phyloP scores from a whole-genome alignment of 2,888 invertebrate species.

The Cordilura impudica region DNA sequence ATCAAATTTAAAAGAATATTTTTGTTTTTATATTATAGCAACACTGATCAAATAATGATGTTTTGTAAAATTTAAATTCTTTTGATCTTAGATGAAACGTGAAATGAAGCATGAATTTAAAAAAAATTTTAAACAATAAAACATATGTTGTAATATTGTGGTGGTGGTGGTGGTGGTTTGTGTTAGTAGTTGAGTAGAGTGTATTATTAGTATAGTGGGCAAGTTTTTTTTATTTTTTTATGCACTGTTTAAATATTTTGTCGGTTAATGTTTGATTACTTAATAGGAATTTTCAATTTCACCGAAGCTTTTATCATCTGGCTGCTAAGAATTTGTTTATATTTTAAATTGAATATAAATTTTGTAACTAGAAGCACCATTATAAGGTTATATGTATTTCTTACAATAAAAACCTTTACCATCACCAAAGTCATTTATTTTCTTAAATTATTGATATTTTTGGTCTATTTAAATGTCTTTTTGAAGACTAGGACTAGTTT shows the following conservation, averaged over 20 bases:
- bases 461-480: constrained; percentile 49
- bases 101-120: neutral
- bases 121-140: neutral
- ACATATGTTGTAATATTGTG: neutral
- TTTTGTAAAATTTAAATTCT: neutral
- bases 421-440: constrained; percentile 54
- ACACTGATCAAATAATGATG: neutral
- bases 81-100: neutral
- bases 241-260: constrained; percentile 26
- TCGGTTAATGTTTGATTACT: constrained; percentile 34
- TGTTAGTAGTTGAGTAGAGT: constrained; percentile 16
- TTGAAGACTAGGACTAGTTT: constrained; percentile 61
- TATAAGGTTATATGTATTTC: constrained; percentile 43
- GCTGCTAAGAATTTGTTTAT: constrained; percentile 27
- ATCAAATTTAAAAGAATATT: no score
- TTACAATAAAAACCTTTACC: constrained; percentile 52
- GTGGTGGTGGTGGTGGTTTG: neutral
- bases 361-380: constrained; percentile 59
- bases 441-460: constrained; percentile 34
- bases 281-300: constrained; percentile 52
- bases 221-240: no score
- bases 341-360: constrained; percentile 12
- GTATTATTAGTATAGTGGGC: constrained; percentile 35
- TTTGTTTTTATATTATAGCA: no score
- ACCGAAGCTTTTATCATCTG: constrained; percentile 20